Base-by-base conservation (phyloP, 1,140 invertebrate species). In the Caenorhabditis remanei region DNA sequence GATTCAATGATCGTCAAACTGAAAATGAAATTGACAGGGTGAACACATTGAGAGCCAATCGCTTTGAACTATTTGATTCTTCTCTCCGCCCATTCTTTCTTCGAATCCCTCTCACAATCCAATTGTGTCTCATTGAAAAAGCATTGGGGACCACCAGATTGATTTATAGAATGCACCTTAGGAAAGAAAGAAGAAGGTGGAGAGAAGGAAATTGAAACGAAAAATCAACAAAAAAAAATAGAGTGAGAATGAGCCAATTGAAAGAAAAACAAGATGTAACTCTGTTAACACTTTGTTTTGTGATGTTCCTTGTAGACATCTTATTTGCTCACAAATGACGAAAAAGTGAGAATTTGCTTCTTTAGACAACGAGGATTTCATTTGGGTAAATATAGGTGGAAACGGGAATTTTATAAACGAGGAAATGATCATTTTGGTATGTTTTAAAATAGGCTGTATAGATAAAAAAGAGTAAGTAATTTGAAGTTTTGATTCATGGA, bases 91-190 rank as follows among this genome's bases (percentile, higher is more conserved):
- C 46, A 19, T 41, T 32, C 14, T 50, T 50, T 79, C 71, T 79
- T 13, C 24, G n/a, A 8, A 13, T 14, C 4, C 46, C 24, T 46
- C 5, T 14, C 46, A 13, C 13, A 13, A 19, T 48, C 9, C 32
- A 4, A 8, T n/a, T 24, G 7, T 79, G 32, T 79, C 71, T 50
- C 40, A 11, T 79, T 32, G 13, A 11, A 16, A 79, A 41, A 41
- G 13, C 4, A 13, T 5, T 46, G 21, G 13, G 71, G 71, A 50
- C 46, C 71, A 79, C 46, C 71, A 24, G 21, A 32, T 4, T 79
- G 71, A 79, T 79, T 79, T 79, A 79, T 79, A n/a, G 43, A 79
- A 24, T 79, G 43, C n/a, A 79, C 71, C 71, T 79, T 7, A 24
- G 9, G 61, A 63, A 63, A 63, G 67, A 46, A 9, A 75, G 16